Base-by-base conservation (phyloP, 2,888 invertebrate genomes). In the Muschampia plurimacula region DNA sequence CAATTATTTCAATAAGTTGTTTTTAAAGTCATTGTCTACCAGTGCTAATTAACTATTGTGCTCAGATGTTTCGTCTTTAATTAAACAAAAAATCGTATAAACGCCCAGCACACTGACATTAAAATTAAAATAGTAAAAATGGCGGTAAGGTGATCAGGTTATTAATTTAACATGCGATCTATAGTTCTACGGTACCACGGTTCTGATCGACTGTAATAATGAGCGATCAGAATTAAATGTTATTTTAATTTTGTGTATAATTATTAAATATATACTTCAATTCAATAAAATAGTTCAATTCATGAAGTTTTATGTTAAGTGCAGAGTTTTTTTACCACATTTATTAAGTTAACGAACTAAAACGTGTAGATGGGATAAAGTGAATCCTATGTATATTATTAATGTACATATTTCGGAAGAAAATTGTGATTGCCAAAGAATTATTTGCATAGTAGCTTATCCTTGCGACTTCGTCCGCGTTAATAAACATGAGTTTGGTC, bases 1-100 rank as follows among this genome's bases (percentile, higher is more conserved):
- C 55, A 55, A 55, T 55, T 55, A 55, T 55, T 55, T 55, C 9
- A 55, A 55, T 22, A 55, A 22, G 22, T 22, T 15, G 52, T n/a
- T 52, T 52, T 22, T 55, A 2, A 52, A 55, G 1, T 57, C 28
- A 28, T 28, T 28, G 28, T 28, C 12, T 28, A 57, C 57, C 57
- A 12, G 57, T 57, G 12, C 12, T 28, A 57, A 57, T 57, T 57
- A 57, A 57, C 28, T 28, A 28, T 57, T 57, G 57, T 12, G 28
- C 22, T 57, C 28, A 57, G 57, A 28, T 57, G 28, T 10, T 57
- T 28, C 28, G 57, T 57, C 22, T 57, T 57, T 57, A 57, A 57
- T 22, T 28, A 57, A 28, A 55, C 22, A 57, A 28, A 57, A 57
- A 57, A 28, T 57, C 12, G 57, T 57, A 28, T 10, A 57, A 57